Conservation (phyloP, 2,797 vertebrate species). For the Myiotriccus ornatus region DNA sequence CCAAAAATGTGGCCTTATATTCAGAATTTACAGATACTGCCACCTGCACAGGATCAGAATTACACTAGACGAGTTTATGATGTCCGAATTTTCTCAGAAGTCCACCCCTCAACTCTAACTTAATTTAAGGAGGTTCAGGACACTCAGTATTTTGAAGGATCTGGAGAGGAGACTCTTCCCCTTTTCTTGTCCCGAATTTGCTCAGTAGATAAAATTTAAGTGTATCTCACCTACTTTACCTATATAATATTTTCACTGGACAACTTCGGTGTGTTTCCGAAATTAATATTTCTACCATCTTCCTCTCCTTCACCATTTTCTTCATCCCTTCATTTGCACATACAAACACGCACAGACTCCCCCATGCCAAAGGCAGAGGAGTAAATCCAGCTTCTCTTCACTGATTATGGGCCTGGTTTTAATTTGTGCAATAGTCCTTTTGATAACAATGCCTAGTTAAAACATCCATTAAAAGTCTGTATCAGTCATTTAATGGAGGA, state of each 20-base stretch:
- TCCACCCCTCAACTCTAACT: neutral
- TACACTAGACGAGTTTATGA: neutral
- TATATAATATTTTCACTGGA: neutral
- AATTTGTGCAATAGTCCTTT: conserved; percentile 77
- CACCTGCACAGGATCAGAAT: neutral
- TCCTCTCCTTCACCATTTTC: neutral
- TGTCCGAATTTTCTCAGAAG: neutral
- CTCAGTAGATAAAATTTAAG: neutral
- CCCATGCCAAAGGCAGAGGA: conserved; percentile 53
- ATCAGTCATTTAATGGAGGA: conserved; percentile 72
- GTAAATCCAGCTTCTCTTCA: conserved; percentile 72
- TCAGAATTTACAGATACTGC: neutral
- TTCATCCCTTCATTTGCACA: neutral
- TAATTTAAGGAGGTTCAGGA: neutral
- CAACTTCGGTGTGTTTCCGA: neutral
- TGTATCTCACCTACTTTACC: neutral
- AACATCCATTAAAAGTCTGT: conserved; percentile 76
- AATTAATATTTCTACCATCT: neutral
- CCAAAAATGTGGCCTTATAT: neutral
- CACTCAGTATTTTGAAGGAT: neutral
- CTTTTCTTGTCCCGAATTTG: neutral
- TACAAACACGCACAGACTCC: neutral
- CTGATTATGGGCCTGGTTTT: conserved; percentile 69
- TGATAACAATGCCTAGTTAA: conserved; percentile 77
- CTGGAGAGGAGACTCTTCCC: neutral